A percentile compares a stretch with the other conserved stretches of the same genome.
phyloP scores from a whole-genome alignment of 2,888 invertebrate genomes.

The Ethmia dodecea region DNA sequence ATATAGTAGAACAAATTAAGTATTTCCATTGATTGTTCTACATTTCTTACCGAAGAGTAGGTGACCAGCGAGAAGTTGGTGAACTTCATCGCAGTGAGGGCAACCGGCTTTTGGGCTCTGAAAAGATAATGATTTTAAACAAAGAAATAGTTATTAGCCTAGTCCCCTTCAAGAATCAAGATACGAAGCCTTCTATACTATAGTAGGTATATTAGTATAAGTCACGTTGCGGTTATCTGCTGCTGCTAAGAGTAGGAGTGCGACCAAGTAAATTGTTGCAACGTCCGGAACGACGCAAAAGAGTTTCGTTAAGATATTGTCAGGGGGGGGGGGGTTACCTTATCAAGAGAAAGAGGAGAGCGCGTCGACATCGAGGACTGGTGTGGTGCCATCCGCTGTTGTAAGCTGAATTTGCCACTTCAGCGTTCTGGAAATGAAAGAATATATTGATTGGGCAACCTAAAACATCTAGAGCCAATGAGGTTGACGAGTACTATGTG shows the following conservation, averaged over 20 bases:
- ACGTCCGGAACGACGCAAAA: too few relatives aligned
- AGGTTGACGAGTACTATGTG: too few relatives aligned
- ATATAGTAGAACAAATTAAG: too few relatives aligned
- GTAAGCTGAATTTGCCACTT: conserved; percentile 15
- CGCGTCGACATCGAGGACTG: conserved; percentile 8
- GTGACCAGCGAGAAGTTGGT: conserved; percentile 61
- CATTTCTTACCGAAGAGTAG: conserved; percentile 62
- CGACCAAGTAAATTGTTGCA: too few relatives aligned
- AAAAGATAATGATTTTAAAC: too few relatives aligned
- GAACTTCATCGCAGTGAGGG: conserved; percentile 67
- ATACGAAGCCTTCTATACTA: too few relatives aligned
- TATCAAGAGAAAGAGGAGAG: conserved; percentile 11
- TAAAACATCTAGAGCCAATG: too few relatives aligned
- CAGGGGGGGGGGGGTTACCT: conserved; percentile 6
- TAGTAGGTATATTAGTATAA: too few relatives aligned
- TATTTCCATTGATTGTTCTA: too few relatives aligned
- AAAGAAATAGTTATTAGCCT: background rate
- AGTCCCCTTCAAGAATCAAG: background rate
- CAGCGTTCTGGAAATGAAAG: conserved; percentile 15
- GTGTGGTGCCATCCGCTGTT: conserved; percentile 14
- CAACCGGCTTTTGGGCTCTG: conserved; percentile 64
- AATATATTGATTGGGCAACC: too few relatives aligned
- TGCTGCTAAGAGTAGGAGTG: background rate
- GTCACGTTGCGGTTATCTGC: background rate
- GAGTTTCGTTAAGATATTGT: background rate